Evolutionary conservation across 2,113 vertebrate species (phyloP), one percentile per base, ranked within the genome.

Genomic region (Microcebus tavaratra): DNA sequence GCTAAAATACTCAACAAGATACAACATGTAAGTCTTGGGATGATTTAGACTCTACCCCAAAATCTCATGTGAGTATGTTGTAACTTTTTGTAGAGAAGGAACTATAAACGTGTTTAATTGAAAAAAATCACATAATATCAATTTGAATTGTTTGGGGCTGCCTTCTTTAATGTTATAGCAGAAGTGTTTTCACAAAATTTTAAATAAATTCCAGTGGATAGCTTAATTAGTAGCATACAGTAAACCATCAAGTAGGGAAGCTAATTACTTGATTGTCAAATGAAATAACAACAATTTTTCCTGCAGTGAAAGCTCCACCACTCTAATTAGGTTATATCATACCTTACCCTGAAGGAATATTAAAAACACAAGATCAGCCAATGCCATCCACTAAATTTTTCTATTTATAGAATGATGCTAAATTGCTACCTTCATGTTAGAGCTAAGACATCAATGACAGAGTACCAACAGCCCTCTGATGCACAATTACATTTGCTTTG

Each of bases 201-300:
- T 97, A 98, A 98, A 97, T 97, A 98, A 98, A 95, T 97, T 98
- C 7, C 65, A 94, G 14, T 92, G 13, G 48, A 98, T 98, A 12
- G 89, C 95, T 98, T 98, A 98, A 98, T 98, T 98, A 98, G 96
- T 94, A 97, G 85, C 63, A 98, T 96, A 92, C 86, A 98, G 89
- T 97, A 98, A 98, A 98, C 97, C 57, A 98, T 97, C 96, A 94
- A 97, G 89, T 96, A 96, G 95, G 98, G 96, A 98, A 98, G 88
- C 97, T 98, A 98, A 99, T 99, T 98, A 98, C 97, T 98, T 98
- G 92, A 98, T 98, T 98, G 96, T 98, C 97, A 98, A 98, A 98
- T 98, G 92, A 98, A 98, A 98, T 98, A 98, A 98, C 98, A 98
- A 98, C 45, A 75, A 95, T 98, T 99, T 98, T 96, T 92, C 96